Conservation (phyloP, 2,797 vertebrate species). For the Peromyscus melanophrys region DNA sequence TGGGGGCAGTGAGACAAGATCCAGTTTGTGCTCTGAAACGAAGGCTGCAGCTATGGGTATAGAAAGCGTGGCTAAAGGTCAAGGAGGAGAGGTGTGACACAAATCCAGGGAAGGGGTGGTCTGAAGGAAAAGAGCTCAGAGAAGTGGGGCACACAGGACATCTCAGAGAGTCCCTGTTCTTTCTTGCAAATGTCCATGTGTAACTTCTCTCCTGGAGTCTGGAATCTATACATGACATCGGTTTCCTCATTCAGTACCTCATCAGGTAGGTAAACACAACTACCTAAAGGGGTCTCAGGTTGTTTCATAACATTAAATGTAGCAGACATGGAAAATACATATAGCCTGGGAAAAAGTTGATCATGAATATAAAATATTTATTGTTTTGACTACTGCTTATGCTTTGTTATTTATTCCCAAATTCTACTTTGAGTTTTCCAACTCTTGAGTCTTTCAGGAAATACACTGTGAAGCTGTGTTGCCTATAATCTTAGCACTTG, state of each 20-base stretch:
- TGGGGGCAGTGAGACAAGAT: neutral
- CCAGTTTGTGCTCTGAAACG: neutral
- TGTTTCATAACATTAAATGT: neutral
- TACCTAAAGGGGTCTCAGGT: neutral
- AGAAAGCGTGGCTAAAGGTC: neutral
- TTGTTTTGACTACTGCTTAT: neutral
- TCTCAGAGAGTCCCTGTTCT: neutral
- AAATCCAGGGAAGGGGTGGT: neutral
- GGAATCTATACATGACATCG: neutral
- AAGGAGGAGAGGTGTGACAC: neutral
- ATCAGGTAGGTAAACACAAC: neutral
- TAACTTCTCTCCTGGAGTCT: neutral
- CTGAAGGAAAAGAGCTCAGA: neutral
- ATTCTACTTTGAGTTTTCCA: neutral
- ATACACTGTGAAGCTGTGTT: neutral
- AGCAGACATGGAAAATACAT: neutral
- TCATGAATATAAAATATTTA: neutral
- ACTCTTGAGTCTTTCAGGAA: neutral
- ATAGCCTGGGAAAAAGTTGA: neutral
- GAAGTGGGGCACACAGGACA: neutral
- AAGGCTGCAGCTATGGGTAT: neutral
- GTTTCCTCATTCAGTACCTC: neutral
- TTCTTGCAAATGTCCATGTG: neutral
- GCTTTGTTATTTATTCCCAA: neutral
- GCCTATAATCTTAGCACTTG: neutral